Evolutionary conservation across 2,888 invertebrate species (phyloP).

Genomic region (Rugalucina vietnamica): DNA sequence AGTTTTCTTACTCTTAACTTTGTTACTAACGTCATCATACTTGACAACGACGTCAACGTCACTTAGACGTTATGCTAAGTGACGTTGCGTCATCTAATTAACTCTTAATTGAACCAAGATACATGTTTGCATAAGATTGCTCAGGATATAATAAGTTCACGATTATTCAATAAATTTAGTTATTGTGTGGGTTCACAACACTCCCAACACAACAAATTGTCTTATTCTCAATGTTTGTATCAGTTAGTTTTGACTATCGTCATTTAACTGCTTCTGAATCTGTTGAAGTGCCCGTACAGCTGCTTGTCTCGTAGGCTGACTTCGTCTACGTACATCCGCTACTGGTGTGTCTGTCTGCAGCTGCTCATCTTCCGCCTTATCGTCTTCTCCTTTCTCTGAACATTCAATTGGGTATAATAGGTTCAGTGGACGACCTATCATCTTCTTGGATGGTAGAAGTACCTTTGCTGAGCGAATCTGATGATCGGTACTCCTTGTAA

Average conservation of each 20-base stretch:
- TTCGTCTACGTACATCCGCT: neutral
- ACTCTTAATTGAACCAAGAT: neutral
- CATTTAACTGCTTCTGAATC: neutral
- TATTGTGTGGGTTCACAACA: neutral
- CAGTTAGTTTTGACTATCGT: neutral
- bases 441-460: neutral
- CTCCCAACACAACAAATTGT: neutral
- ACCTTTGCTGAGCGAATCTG: neutral
- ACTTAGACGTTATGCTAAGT: neutral
- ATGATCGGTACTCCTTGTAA: neutral
- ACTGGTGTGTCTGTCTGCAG: neutral
- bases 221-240: neutral
- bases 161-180: neutral
- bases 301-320: neutral
- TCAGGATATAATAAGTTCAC: neutral
- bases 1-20: neutral
- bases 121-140: neutral
- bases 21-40: neutral
- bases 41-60: neutral
- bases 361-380: neutral
- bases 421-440: neutral
- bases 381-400: neutral
- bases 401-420: constrained; percentile 2
- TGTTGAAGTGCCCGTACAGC: neutral
- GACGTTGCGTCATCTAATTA: neutral